These are phyloP conservation scores for Neomorphus geoffroyi DNA, from an alignment of 2,797 vertebrate genomes.

Conservation along the genomic window DNA sequence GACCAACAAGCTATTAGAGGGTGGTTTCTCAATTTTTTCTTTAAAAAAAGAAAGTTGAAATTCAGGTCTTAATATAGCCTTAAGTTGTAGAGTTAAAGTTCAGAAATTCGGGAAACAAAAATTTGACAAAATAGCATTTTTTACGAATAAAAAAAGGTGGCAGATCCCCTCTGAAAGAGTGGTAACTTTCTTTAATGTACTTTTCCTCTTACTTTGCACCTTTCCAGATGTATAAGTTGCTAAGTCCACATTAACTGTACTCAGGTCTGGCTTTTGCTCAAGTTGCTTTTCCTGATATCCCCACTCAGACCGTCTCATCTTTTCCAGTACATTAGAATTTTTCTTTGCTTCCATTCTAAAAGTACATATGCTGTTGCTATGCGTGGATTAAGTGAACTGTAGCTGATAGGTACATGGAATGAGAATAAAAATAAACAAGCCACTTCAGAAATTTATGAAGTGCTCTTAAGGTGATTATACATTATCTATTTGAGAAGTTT, in stretches of 20 bases:
- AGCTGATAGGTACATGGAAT: neutral
- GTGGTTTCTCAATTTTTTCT: neutral
- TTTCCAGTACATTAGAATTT: neutral
- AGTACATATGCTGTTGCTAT: neutral
- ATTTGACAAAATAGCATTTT: neutral
- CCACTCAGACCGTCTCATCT: neutral
- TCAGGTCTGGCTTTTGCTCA: accelerated
- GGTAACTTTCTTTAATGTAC: neutral
- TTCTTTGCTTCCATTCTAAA: neutral
- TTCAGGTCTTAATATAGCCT: neutral
- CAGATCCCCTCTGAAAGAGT: neutral
- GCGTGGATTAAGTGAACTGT: neutral
- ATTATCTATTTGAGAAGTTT: neutral
- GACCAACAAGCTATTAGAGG: neutral
- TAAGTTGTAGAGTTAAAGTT: neutral
- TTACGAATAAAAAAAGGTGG: neutral
- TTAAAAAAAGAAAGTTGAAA: neutral
- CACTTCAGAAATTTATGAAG: neutral
- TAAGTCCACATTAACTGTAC: neutral
- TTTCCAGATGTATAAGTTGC: neutral
- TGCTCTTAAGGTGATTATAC: neutral
- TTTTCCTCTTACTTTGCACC: neutral
- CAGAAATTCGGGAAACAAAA: neutral
- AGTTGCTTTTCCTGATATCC: neutral
- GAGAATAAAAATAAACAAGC: neutral